These are phyloP conservation scores for Acrocephalus scirpaceus DNA, from an alignment of 2,797 vertebrate genomes.

Conservation along the genomic window DNA sequence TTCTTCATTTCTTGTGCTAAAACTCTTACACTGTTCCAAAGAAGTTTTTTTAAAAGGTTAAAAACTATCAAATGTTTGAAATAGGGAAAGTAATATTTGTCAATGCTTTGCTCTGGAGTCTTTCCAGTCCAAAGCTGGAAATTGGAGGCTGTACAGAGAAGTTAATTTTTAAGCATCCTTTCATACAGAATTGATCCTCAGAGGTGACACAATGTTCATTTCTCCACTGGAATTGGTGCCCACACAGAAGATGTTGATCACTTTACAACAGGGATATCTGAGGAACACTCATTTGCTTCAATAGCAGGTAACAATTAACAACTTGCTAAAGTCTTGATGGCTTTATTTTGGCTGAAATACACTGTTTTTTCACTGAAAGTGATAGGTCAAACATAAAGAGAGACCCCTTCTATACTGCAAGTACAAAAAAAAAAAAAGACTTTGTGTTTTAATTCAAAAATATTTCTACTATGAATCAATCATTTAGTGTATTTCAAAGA, in stretches of 20 bases:
- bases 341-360: neutral
- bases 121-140: neutral
- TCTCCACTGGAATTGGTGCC: neutral
- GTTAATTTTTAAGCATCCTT: neutral
- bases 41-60: neutral
- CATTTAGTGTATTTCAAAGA: constrained; percentile 74
- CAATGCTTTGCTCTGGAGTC: neutral
- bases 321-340: neutral
- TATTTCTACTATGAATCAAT: constrained; percentile 77
- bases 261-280: neutral
- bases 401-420: neutral
- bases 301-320: neutral
- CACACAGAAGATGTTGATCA: neutral
- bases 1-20: neutral
- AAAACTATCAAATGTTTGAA: neutral
- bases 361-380: neutral
- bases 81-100: neutral
- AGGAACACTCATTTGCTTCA: neutral
- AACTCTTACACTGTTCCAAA: neutral
- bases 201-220: neutral
- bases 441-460: constrained; percentile 66
- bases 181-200: neutral
- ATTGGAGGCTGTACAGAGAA: neutral
- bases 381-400: neutral
- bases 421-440: neutral